Conservation (phyloP, 2,797 vertebrate genomes). For the Cyclura pinguis region DNA sequence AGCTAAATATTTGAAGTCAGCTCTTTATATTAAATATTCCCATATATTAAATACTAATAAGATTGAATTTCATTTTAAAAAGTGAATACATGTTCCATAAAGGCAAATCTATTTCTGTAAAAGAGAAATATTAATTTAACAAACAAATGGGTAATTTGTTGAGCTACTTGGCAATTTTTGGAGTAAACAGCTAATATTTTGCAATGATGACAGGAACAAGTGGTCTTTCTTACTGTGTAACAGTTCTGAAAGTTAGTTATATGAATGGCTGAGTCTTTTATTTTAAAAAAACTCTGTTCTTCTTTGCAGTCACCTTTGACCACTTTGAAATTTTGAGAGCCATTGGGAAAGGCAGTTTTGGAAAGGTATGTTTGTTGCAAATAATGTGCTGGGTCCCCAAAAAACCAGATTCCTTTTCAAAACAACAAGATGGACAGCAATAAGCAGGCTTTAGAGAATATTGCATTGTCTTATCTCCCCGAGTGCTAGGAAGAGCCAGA, state of each 20-base stretch:
- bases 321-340: slow-evolving; percentile 97
- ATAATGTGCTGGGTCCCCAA: background rate
- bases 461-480: slow-evolving; percentile 37
- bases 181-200: background rate
- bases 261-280: slow-evolving; percentile 28
- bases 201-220: background rate
- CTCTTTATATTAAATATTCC: background rate
- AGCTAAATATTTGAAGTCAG: background rate
- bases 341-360: slow-evolving; percentile 98
- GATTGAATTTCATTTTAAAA: background rate
- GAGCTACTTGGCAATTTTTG: too few relatives aligned
- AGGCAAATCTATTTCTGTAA: background rate
- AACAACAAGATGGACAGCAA: background rate
- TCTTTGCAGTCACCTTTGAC: slow-evolving; percentile 92
- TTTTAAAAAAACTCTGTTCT: slow-evolving; percentile 54
- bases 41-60: slow-evolving; percentile 1
- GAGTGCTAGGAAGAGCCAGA: slow-evolving; percentile 30
- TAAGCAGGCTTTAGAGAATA: slow-evolving; percentile 4
- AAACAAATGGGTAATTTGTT: background rate
- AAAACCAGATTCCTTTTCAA: background rate
- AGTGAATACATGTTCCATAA: background rate
- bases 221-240: background rate
- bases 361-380: slow-evolving; percentile 88
- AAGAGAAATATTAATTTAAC: slow-evolving; percentile 4
- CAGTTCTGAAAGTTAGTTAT: slow-evolving; percentile 6